phyloP scores from a whole-genome alignment of 1,140 invertebrate genomes.

The Aphelenchoides fujianensis region DNA sequence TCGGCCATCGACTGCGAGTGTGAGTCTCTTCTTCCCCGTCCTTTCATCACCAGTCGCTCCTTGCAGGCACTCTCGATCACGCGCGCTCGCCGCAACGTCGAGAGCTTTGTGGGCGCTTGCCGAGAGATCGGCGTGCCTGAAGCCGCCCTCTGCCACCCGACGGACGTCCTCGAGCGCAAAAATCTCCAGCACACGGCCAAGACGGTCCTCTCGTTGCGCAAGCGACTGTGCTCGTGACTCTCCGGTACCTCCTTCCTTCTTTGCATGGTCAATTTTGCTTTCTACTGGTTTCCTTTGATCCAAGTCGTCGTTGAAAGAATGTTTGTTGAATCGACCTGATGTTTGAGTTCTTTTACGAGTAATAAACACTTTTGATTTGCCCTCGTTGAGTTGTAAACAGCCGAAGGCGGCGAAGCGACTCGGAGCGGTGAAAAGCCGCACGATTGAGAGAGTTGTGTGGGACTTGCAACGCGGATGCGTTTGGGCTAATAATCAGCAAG shows the following conservation, averaged over 20 bases:
- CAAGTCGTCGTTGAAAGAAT: too few relatives aligned
- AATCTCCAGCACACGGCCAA: constrained; percentile 20
- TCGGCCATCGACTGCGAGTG: background rate
- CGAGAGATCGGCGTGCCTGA: constrained; percentile 20
- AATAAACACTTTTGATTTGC: too few relatives aligned
- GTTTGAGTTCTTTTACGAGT: too few relatives aligned
- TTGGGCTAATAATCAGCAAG: too few relatives aligned
- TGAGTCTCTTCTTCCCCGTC: background rate
- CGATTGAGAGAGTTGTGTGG: too few relatives aligned
- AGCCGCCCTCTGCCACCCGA: background rate
- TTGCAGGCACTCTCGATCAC: constrained; percentile 1
- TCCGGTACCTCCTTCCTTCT: background rate
- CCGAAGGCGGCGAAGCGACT: too few relatives aligned
- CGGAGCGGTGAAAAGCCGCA: too few relatives aligned
- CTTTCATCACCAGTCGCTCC: background rate
- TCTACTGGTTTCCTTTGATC: too few relatives aligned
- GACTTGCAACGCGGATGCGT: too few relatives aligned
- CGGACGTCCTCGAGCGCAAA: constrained; percentile 19
- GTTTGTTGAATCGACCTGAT: too few relatives aligned
- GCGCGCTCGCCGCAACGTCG: constrained; percentile 19
- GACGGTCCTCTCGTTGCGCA: constrained; percentile 15
- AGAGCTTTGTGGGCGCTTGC: constrained; percentile 16
- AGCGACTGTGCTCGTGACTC: background rate
- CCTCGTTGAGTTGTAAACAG: too few relatives aligned
- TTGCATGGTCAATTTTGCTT: too few relatives aligned